Conservation (phyloP, 2,113 vertebrate genomes). For the Oncorhynchus clarkii region DNA sequence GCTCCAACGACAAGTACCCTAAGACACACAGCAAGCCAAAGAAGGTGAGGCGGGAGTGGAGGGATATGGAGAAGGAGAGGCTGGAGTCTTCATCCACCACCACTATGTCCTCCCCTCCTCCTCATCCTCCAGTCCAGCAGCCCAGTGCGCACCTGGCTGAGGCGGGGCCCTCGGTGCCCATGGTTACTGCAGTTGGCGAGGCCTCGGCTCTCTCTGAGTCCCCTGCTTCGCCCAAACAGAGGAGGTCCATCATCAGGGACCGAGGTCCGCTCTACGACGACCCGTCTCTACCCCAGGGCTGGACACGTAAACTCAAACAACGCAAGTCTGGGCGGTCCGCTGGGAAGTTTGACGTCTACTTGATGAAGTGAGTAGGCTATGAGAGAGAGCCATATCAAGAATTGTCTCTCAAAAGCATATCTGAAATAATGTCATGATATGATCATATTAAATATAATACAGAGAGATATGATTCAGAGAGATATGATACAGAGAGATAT, state of each 20-base stretch:
- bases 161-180: constrained; percentile 67
- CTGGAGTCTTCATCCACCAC: constrained; percentile 35
- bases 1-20: constrained; percentile 61
- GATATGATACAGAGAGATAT: too few relatives aligned
- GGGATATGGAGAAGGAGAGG: constrained; percentile 70
- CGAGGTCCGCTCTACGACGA: constrained; percentile 90
- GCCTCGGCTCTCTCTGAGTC: constrained; percentile 72
- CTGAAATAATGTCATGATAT: neutral
- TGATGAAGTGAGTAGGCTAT: constrained; percentile 85
- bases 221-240: constrained; percentile 83
- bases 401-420: neutral
- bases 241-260: constrained; percentile 91
- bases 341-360: constrained; percentile 92
- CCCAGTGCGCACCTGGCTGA: constrained; percentile 38
- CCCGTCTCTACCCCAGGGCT: constrained; percentile 88
- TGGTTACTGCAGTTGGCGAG: constrained; percentile 50
- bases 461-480: neutral
- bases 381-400: neutral
- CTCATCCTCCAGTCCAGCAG: neutral
- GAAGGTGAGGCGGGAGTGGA: constrained; percentile 65
- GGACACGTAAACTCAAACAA: constrained; percentile 93
- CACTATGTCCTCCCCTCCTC: neutral
- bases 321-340: constrained; percentile 90
- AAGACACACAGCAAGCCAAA: constrained; percentile 71
- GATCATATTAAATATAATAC: neutral